Conservation (phyloP, 1,140 invertebrate species). For the Propsilocerus akamusi region DNA sequence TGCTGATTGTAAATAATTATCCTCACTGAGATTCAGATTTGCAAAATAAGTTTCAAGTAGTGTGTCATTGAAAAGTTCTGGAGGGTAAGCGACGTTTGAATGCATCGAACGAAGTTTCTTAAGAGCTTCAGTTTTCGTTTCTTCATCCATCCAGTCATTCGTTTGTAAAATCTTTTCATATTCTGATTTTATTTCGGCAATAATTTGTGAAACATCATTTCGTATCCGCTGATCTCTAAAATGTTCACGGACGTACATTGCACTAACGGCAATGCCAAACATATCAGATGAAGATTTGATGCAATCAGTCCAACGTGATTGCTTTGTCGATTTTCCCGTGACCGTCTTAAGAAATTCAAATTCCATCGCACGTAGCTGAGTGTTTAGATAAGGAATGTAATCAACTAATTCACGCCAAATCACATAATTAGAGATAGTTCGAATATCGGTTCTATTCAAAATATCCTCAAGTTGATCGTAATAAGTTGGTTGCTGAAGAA, state of each 20-base stretch:
- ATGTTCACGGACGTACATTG: conserved; percentile 34
- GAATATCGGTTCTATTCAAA: conserved; percentile 31
- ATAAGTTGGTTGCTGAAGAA: conserved; percentile 39
- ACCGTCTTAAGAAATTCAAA: conserved; percentile 33
- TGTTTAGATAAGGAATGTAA: conserved; percentile 33
- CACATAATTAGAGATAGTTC: conserved; percentile 42
- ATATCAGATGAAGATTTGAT: conserved; percentile 28
- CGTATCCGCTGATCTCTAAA: conserved; percentile 30
- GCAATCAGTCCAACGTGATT: conserved; percentile 37
- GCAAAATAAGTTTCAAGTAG: conserved; percentile 31
- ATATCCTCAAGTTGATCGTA: conserved; percentile 32
- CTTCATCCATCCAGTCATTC: conserved; percentile 48
- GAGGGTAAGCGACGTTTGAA: conserved; percentile 34
- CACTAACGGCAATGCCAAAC: conserved; percentile 34
- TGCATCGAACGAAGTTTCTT: conserved; percentile 31
- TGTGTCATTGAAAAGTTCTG: conserved; percentile 32
- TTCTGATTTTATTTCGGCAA: conserved; percentile 36
- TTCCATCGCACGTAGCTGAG: conserved; percentile 30
- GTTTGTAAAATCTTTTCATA: conserved; percentile 32
- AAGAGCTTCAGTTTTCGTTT: conserved; percentile 30
- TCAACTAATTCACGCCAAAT: conserved; percentile 36
- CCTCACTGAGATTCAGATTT: conserved; percentile 29
- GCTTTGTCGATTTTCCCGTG: conserved; percentile 29
- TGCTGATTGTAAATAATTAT: conserved; percentile 34
- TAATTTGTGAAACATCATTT: conserved; percentile 40